Evolutionary conservation across 2,797 vertebrate genomes (phyloP).

Genomic region (Ctenosaura bakeri): DNA sequence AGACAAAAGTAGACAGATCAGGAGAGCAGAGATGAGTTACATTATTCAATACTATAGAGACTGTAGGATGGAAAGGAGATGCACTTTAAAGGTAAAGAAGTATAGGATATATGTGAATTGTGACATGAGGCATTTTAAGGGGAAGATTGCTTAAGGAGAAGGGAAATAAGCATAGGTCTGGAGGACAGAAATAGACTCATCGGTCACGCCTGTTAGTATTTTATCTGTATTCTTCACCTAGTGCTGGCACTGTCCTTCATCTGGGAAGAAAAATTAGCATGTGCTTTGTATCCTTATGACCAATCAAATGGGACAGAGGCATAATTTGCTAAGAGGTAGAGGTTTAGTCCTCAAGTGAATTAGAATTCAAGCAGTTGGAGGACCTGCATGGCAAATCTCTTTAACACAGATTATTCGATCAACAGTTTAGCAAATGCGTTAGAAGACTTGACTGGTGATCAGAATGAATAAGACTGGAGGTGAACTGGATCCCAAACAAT

Average conservation of each 20-base stretch:
- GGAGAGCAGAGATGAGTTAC: background rate
- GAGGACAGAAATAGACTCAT: background rate
- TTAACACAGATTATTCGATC: conserved; percentile 7
- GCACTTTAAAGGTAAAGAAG: background rate
- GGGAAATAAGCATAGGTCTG: background rate
- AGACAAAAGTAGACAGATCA: background rate
- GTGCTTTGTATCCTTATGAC: background rate
- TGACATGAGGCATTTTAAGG: background rate
- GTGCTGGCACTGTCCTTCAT: background rate
- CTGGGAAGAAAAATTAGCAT: background rate
- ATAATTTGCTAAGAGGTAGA: background rate
- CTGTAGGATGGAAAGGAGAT: background rate
- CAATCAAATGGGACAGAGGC: background rate
- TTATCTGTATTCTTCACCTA: background rate
- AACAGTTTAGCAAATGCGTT: conserved; percentile 6
- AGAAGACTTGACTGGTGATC: background rate
- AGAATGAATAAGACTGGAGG: background rate
- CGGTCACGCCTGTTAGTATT: background rate
- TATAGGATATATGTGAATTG: background rate
- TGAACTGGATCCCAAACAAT: background rate
- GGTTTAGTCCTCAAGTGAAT: background rate
- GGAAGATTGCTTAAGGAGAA: background rate
- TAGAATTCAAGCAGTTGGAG: background rate
- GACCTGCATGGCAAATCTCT: background rate
- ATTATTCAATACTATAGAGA: too few relatives aligned